Evolutionary conservation across 2,113 vertebrate species (phyloP).

Genomic region (Ptilorrhoa leucosticta): DNA sequence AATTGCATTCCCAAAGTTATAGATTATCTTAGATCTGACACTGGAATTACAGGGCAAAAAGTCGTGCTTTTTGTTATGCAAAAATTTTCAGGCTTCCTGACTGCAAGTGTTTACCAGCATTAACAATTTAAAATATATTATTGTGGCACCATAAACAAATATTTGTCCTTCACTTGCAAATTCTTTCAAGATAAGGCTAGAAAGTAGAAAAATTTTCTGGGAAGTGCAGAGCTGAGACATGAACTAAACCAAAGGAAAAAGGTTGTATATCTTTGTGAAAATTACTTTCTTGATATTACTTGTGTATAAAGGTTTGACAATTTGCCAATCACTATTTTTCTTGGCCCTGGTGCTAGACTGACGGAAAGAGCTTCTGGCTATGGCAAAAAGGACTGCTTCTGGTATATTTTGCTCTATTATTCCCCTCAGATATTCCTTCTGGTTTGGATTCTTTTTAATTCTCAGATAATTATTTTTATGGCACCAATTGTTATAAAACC

Average conservation of each 20-base stretch:
- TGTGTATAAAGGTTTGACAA: neutral
- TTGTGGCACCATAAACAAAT: neutral
- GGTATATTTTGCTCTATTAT: neutral
- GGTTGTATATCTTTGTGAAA: neutral
- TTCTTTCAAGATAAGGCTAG: neutral
- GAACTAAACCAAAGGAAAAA: neutral
- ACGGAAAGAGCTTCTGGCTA: neutral
- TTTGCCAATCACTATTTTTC: neutral
- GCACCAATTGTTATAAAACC: neutral
- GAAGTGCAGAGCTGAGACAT: neutral
- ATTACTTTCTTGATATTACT: neutral
- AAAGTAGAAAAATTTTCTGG: neutral
- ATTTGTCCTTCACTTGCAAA: neutral
- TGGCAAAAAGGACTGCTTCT: neutral
- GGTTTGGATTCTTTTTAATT: neutral
- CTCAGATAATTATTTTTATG: conserved; percentile 12
- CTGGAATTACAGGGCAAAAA: neutral
- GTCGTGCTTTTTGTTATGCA: neutral
- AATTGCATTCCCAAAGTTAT: neutral
- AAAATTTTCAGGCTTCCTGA: neutral
- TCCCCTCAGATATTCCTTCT: neutral
- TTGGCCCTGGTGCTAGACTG: neutral
- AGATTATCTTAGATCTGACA: neutral
- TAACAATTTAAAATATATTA: neutral
- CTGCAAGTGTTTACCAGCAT: neutral